Conservation (phyloP, 2,888 invertebrate species). For the Tuta absoluta region DNA sequence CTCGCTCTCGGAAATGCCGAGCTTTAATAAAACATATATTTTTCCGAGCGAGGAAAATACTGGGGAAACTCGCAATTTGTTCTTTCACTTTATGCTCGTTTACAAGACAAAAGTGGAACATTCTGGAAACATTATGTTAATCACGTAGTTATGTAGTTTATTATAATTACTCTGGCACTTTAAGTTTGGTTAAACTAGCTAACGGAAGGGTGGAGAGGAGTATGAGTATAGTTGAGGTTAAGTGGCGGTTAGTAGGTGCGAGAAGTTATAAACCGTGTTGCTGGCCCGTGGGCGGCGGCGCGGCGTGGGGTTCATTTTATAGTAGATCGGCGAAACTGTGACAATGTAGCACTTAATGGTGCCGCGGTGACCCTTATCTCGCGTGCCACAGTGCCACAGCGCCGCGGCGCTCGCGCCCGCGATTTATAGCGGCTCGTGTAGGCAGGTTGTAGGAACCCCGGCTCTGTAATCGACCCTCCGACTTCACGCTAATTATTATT, state of each 20-base stretch:
- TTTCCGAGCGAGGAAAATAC: slow-evolving; percentile 82
- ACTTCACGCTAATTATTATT: slow-evolving; percentile 61
- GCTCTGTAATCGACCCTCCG: slow-evolving; percentile 49
- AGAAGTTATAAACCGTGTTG: slow-evolving; percentile 55
- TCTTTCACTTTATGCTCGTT: slow-evolving; percentile 82
- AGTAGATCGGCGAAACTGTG: slow-evolving; percentile 57
- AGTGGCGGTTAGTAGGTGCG: slow-evolving; percentile 45
- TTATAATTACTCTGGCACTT: slow-evolving; percentile 51
- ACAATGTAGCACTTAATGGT: slow-evolving; percentile 67
- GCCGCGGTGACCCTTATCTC: slow-evolving; percentile 72
- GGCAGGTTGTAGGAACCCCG: slow-evolving; percentile 38
- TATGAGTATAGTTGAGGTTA: slow-evolving; percentile 38
- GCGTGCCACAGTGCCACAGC: slow-evolving; percentile 59
- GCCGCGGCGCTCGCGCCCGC: slow-evolving; percentile 55
- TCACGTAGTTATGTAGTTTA: slow-evolving; percentile 73
- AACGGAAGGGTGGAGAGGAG: slow-evolving; percentile 30
- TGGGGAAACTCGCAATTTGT: slow-evolving; percentile 82
- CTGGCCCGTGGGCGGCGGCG: slow-evolving; percentile 38
- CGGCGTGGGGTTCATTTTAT: slow-evolving; percentile 39
- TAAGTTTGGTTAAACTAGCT: slow-evolving; percentile 33
- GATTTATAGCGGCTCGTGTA: slow-evolving; percentile 68
- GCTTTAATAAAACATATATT: slow-evolving; percentile 82
- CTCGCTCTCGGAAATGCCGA: slow-evolving; percentile 81
- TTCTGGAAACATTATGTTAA: slow-evolving; percentile 80
- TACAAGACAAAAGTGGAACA: slow-evolving; percentile 82